Evolutionary conservation across 2,797 vertebrate species (phyloP).

Genomic region (Cichlasoma orientale): DNA sequence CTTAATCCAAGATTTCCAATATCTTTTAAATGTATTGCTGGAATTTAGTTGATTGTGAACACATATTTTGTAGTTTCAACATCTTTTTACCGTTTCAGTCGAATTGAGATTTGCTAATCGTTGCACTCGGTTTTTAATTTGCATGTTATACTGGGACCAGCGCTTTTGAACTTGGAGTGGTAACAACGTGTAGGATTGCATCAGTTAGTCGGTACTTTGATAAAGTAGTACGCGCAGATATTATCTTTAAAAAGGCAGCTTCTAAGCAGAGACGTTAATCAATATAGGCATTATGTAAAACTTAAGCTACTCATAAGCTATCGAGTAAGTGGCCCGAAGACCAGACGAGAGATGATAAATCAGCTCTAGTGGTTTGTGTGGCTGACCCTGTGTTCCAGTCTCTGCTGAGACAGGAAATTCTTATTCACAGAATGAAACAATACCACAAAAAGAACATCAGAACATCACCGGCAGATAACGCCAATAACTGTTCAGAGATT

Average conservation of each 20-base stretch:
- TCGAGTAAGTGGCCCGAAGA: slow-evolving; percentile 5
- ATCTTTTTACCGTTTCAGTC: not conserved
- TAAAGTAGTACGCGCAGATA: not conserved
- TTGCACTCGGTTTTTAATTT: no score
- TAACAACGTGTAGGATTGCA: not conserved
- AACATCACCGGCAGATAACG: slow-evolving; percentile 57
- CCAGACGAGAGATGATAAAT: slow-evolving; percentile 21
- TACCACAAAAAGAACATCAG: slow-evolving; percentile 49
- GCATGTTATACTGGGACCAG: no score
- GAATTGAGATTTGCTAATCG: no score
- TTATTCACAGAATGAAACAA: slow-evolving; percentile 29
- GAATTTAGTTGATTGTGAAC: no score
- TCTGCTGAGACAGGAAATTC: slow-evolving; percentile 7
- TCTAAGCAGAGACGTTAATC: not conserved
- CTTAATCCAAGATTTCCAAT: no score
- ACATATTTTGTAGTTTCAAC: not conserved
- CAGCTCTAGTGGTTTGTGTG: slow-evolving; percentile 3
- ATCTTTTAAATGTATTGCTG: no score
- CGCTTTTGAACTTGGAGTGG: no score
- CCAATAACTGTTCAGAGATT: slow-evolving; percentile 53
- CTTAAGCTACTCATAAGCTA: not conserved
- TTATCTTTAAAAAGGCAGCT: not conserved
- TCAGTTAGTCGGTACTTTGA: not conserved
- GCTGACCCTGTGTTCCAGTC: not conserved
- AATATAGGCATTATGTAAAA: slow-evolving; percentile 7